Evolutionary conservation across 2,113 vertebrate species (phyloP), one percentile per base, ranked within the genome.

Genomic region (Coryphaenoides rupestris): DNA sequence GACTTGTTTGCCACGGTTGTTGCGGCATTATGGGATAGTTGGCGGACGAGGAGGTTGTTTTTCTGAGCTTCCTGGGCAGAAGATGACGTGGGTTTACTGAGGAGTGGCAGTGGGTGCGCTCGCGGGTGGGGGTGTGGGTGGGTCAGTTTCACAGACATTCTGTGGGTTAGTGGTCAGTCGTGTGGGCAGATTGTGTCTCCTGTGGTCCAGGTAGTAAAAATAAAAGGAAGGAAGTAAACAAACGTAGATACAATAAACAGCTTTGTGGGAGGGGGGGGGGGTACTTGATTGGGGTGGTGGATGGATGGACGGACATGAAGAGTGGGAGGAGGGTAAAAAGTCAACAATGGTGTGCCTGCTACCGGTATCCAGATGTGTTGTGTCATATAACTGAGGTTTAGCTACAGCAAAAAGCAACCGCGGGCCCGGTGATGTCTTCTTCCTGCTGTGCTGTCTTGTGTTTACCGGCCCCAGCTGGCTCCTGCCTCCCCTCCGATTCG

Each of bases 1-100:
- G 72, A 76, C 73, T 65, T 81, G 84, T 91, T 93, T 92, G 91
- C 80, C 84, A 90, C 86, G 85, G 83, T 87, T 87, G 77, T 28
- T 55, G 50, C 13, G 77, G 85, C 58, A 65, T 86, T 78, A 50
- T 60, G 65, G 74, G 77, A 76, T 52, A 33, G 56, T 61, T 63
- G 83, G 69, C 71, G 86, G n/a, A n/a, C n/a, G 69, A 69, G 63
- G 74, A 80, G 80, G 77, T 82, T 76, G 79, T 40, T 40, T 40
- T 40, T 40, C 9, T 12, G 9, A 40, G 33, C 33, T 40, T 40
- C 33, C 83, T 86, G 79, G 78, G 77, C 69, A 68, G 78, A 81
- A 67, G 21, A 14, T 55, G 21, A 16, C 15, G 22, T 57, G 56
- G 23, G 56, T 16, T 17, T 5, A 4, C 13, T 5, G 15, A 50